Evolutionary conservation across 2,113 vertebrate genomes (phyloP).

Genomic region (Misgurnus anguillicaudatus): DNA sequence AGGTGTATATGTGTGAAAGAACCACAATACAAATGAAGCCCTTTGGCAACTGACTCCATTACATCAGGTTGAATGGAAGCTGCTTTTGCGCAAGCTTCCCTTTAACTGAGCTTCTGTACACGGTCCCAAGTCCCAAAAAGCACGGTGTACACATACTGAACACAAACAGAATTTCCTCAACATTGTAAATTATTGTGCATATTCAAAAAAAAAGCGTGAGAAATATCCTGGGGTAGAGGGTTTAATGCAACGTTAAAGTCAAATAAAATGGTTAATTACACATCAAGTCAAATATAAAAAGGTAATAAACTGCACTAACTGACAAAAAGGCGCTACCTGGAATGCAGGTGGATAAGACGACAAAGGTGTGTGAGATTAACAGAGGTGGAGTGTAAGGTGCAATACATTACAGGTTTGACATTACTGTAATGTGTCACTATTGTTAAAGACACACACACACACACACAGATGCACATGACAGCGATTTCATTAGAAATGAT

Average conservation of each 20-base stretch:
- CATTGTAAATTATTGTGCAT: not conserved
- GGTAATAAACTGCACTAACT: not conserved
- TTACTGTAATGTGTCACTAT: not conserved
- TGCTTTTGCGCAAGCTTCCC: not conserved
- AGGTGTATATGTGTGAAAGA: no score
- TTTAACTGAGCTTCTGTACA: not conserved
- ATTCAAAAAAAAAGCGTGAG: not conserved
- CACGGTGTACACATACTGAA: not conserved
- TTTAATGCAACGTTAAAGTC: not conserved
- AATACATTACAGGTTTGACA: not conserved
- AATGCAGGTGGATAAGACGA: not conserved
- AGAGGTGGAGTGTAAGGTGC: not conserved
- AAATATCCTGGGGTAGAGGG: not conserved
- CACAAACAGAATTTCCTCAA: not conserved
- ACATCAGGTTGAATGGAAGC: no score
- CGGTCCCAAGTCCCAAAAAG: not conserved
- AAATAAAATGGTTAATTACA: not conserved
- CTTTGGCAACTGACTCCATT: not conserved
- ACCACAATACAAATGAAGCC: no score
- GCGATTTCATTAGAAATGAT: slow-evolving; percentile 49
- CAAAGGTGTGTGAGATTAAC: not conserved
- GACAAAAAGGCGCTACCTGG: not conserved
- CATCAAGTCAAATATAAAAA: not conserved
- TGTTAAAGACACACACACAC: not conserved
- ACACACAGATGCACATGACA: slow-evolving; percentile 1